phyloP scores from a whole-genome alignment of 2,888 invertebrate species.

The Altica lythri region DNA sequence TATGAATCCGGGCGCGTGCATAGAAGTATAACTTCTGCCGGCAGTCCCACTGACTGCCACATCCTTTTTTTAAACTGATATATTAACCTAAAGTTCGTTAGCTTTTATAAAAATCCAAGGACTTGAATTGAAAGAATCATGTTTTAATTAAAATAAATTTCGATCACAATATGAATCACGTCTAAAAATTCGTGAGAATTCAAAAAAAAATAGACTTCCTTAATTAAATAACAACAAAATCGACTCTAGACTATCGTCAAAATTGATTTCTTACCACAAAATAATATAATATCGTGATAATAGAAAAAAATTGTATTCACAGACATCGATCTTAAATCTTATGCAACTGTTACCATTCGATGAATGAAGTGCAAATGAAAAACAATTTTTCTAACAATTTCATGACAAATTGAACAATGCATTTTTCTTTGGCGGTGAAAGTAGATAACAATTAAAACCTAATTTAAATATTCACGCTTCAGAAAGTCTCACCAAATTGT shows the following conservation, averaged over 20 bases:
- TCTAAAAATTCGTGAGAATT: conserved; percentile 3
- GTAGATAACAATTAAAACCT: conserved; percentile 29
- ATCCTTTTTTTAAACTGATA: no score
- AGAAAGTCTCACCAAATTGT: conserved; percentile 38
- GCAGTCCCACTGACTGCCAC: no score
- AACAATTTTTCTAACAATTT: conserved; percentile 27
- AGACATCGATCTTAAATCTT: not conserved
- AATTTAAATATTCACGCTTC: conserved; percentile 43
- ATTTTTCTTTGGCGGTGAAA: conserved; percentile 30
- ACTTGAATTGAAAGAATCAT: no score
- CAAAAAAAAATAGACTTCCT: not conserved
- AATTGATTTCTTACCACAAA: conserved; percentile 7
- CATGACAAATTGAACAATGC: conserved; percentile 21
- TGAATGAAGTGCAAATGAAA: conserved; percentile 17
- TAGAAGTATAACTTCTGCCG: no score
- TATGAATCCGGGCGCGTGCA: no score
- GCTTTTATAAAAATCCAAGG: no score
- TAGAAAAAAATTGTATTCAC: conserved; percentile 5
- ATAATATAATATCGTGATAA: conserved; percentile 7
- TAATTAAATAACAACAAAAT: conserved; percentile 4
- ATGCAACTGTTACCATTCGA: conserved; percentile 15
- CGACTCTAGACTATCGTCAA: not conserved
- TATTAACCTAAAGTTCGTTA: no score
- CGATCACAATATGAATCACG: no score
- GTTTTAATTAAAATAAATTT: no score